Percentiles rank a stretch among this genome's conserved stretches.
Evolutionary conservation across 2,797 vertebrate species (phyloP).

Genomic region (Cossypha niveicapilla): DNA sequence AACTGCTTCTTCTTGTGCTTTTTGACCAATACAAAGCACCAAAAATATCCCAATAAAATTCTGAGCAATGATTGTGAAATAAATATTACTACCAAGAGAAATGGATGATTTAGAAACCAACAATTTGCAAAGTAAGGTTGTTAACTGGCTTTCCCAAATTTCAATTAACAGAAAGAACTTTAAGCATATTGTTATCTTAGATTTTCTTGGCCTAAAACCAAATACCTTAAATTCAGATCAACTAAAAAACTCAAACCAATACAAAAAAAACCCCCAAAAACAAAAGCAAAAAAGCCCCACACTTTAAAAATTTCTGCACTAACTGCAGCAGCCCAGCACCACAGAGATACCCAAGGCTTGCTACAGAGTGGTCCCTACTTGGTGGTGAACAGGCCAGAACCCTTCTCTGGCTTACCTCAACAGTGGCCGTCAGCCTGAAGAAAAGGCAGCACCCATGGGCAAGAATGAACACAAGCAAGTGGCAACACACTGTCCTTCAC

Average conservation of each 20-base stretch:
- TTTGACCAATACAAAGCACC: background rate
- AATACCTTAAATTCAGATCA: background rate
- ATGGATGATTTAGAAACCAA: background rate
- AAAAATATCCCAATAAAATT: background rate
- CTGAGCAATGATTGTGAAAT: background rate
- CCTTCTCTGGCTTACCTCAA: slow-evolving; percentile 2
- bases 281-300: background rate
- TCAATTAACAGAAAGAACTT: background rate
- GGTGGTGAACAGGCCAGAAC: background rate
- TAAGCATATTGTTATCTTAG: background rate
- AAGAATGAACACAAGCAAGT: slow-evolving; percentile 5
- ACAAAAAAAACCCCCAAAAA: background rate
- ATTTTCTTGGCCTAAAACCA: background rate
- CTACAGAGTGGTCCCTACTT: background rate
- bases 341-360: background rate
- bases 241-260: background rate
- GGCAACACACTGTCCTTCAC: slow-evolving; percentile 18
- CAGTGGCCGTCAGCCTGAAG: background rate
- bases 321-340: background rate
- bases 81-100: background rate
- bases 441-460: background rate
- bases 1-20: background rate
- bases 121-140: background rate
- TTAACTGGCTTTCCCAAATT: background rate
- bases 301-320: background rate